Conservation (phyloP, 2,797 vertebrate genomes). For the Phylloscopus collybita region DNA sequence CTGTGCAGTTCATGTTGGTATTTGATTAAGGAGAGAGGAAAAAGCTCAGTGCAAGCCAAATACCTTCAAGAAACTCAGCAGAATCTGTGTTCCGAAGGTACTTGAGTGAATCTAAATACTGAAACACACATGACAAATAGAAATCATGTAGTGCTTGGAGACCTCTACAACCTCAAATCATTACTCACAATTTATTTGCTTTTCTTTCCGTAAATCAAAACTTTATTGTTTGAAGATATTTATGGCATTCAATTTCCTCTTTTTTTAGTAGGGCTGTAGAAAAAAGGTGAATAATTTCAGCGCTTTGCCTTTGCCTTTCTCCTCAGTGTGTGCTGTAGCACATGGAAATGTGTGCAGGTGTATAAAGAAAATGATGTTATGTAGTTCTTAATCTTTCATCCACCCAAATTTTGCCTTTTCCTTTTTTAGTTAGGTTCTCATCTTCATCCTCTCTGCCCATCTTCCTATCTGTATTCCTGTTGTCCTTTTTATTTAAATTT, state of each 20-base stretch:
- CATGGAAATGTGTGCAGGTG: not conserved
- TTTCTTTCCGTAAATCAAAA: conserved; percentile 25
- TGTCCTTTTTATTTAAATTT: not conserved
- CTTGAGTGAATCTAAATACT: conserved; percentile 47
- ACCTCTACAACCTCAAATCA: not conserved
- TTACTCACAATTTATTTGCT: conserved; percentile 45
- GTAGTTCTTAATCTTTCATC: not conserved
- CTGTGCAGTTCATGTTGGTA: not conserved
- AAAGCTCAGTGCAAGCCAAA: not conserved
- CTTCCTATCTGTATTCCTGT: not conserved
- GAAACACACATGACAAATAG: not conserved
- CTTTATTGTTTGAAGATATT: conserved; percentile 38
- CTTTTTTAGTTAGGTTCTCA: not conserved
- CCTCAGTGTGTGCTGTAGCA: not conserved
- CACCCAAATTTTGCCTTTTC: not conserved
- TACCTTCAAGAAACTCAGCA: not conserved
- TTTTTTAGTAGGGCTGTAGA: not conserved
- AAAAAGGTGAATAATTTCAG: not conserved
- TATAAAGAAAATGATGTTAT: not conserved
- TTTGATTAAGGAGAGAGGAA: not conserved
- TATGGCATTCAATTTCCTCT: conserved; percentile 25
- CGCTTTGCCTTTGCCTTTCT: not conserved
- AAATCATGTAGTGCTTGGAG: conserved; percentile 2
- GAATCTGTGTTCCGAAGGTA: conserved; percentile 48
- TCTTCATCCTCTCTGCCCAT: not conserved